These are phyloP conservation scores for Emydocephalus ijimae DNA, from an alignment of 2,113 vertebrate genomes.

Conservation along the genomic window DNA sequence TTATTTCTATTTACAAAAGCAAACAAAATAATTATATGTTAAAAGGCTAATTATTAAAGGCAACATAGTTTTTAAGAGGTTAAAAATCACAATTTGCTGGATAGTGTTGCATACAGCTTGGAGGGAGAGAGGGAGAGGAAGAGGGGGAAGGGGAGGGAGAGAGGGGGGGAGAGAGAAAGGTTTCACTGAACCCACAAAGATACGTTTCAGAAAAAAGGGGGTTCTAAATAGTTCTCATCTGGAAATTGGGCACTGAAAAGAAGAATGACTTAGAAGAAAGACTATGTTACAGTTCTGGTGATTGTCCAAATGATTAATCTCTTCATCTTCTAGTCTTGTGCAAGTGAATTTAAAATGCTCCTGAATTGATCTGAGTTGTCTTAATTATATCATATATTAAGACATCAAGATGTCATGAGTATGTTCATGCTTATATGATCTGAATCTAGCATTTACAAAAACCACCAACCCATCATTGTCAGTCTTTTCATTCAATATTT, in stretches of 20 bases:
- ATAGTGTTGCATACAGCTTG: neutral
- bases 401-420: neutral
- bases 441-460: neutral
- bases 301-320: neutral
- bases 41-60: neutral
- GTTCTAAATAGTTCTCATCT: neutral
- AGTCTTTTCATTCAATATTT: neutral
- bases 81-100: neutral
- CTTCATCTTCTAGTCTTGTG: neutral
- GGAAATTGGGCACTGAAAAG: neutral
- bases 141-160: too few species aligned
- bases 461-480: neutral
- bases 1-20: neutral
- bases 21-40: neutral
- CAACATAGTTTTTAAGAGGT: neutral
- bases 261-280: neutral
- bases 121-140: too few species aligned
- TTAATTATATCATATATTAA: neutral
- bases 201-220: neutral
- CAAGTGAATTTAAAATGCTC: neutral
- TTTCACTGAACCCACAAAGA: neutral
- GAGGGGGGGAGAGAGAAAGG: too few species aligned
- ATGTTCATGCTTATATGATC: neutral
- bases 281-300: neutral
- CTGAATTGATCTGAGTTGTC: neutral